These are phyloP conservation scores for Gymnorhina tibicen DNA, from an alignment of 2,113 vertebrate genomes.

Conservation along the genomic window DNA sequence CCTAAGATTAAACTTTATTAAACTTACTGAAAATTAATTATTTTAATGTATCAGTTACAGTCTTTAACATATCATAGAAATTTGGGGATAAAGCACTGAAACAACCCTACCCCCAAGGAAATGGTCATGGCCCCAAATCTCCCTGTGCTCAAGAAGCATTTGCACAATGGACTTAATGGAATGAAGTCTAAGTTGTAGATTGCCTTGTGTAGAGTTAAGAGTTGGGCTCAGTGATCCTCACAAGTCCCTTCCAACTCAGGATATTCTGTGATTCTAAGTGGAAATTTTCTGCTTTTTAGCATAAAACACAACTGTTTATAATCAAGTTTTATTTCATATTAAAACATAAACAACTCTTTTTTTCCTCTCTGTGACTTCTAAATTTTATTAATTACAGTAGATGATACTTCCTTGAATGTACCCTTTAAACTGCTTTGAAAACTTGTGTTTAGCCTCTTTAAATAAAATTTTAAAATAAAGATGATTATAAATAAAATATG, in stretches of 20 bases:
- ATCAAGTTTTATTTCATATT: not conserved
- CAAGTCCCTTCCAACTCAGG: not conserved
- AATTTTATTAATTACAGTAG: not conserved
- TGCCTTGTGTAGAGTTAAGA: not conserved
- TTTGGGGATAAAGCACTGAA: not conserved
- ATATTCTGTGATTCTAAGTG: not conserved
- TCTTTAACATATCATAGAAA: not conserved
- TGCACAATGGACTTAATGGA: not conserved
- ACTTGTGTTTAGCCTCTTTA: not conserved
- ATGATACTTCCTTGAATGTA: not conserved
- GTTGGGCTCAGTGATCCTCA: not conserved
- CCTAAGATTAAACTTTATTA: not conserved
- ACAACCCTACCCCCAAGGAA: rapidly evolving
- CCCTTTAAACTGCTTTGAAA: not conserved
- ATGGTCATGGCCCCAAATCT: rapidly evolving
- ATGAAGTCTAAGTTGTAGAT: not conserved
- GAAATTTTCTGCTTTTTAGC: not conserved
- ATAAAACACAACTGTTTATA: not conserved
- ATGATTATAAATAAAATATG: not conserved
- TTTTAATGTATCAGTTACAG: not conserved
- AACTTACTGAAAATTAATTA: not conserved
- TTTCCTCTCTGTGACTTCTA: not conserved
- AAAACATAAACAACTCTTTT: not conserved
- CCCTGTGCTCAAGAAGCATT: not conserved
- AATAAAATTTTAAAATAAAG: not conserved